Conservation (phyloP, 2,797 vertebrate genomes). For the Hirundo rustica region DNA sequence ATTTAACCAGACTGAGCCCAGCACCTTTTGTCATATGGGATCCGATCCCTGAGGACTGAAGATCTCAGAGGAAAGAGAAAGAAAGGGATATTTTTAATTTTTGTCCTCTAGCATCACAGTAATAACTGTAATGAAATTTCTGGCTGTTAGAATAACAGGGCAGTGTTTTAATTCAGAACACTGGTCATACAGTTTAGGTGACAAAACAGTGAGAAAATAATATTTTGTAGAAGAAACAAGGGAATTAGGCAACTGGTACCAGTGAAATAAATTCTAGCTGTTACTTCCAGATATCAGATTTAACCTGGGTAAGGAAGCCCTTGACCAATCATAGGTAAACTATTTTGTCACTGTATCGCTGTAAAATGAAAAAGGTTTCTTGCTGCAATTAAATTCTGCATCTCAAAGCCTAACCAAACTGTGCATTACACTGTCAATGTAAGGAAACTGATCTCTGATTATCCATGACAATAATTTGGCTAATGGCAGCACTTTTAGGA, state of each 20-base stretch:
- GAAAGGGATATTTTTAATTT: background rate
- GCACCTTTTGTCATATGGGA: accelerated
- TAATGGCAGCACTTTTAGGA: constrained; percentile 38
- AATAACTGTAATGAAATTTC: background rate
- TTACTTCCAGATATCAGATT: background rate
- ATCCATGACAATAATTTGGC: constrained; percentile 55
- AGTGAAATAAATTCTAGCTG: constrained; percentile 27
- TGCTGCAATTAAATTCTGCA: background rate
- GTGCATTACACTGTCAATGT: background rate
- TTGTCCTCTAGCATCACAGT: background rate
- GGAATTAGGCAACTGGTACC: background rate
- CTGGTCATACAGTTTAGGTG: background rate
- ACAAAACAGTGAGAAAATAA: background rate
- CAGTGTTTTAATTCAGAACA: background rate
- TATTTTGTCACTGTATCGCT: background rate
- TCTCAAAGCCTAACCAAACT: background rate
- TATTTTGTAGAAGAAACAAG: constrained; percentile 38
- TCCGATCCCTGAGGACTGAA: background rate
- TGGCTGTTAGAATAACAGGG: background rate
- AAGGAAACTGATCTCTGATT: constrained; percentile 38
- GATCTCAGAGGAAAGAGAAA: background rate
- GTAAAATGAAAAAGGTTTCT: background rate
- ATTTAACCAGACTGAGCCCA: background rate
- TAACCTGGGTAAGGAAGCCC: background rate
- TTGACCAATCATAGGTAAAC: background rate